Base-by-base conservation (phyloP, 2,888 invertebrate genomes). In the Liopterus haemorrhoidalis region DNA sequence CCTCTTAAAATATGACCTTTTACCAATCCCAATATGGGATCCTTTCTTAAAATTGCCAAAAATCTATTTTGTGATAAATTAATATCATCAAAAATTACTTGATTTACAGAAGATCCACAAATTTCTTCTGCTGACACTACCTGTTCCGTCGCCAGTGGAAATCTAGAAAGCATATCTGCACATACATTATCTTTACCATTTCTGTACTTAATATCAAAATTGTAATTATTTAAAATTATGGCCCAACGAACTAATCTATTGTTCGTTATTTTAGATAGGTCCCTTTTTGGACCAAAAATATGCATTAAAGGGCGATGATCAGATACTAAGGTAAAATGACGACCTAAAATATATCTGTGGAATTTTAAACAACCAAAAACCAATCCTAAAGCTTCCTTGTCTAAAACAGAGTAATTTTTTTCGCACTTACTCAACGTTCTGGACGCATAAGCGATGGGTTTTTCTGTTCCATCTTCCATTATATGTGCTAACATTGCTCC, bases 301-400 rank as follows among this genome's bases (percentile, higher is more conserved):
- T 49, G 49, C 12, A 43, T 49, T 11, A 68, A 47, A 4, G 67
- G 63, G 31, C 61, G 51, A 43, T 62, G 57, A 48, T 65, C 62
- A 2, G 62, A 63, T 4, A 55, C 11, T n/a, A 65, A 45, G 1
- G 49, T 55, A 25, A 59, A 53, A n/a, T 18, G 12, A 11, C 35
- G 25, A 6, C 50, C 49, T 35, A 32, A 47, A 11, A 54, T 20
- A 25, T 45, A 54, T 19, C 44, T 35, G 5, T 46, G 33, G 11
- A 51, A 49, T 35, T 51, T 44, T 36, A 47, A 53, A 5, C 59
- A 49, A 9, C 51, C 53, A 38, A 54, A 57, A 21, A 55, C 39
- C 22, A 58, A 38, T 1, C 49, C 49, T 28, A 54, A 46, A 0
- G 55, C 57, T 48, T 59, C 58, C 3, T 45, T 48, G n/a, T 59